phyloP scores from a whole-genome alignment of 2,113 vertebrate genomes.

The Mohoua ochrocephala region DNA sequence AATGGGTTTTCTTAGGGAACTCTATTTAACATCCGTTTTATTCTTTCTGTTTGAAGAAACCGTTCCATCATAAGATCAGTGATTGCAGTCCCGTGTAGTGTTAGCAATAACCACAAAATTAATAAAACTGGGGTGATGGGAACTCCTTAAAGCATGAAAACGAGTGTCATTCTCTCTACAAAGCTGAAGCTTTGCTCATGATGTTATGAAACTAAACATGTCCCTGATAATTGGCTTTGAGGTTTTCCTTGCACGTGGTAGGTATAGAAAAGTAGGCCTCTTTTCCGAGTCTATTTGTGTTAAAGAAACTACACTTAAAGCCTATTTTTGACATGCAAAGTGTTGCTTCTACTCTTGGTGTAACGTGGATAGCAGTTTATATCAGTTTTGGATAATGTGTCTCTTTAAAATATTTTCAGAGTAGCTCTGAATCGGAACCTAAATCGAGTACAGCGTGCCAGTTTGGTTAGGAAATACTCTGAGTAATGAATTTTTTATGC shows the following conservation, averaged over 20 bases:
- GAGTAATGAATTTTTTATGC: neutral
- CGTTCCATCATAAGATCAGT: neutral
- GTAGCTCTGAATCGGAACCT: neutral
- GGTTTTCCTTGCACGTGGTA: neutral
- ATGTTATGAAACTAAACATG: neutral
- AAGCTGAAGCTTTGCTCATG: neutral
- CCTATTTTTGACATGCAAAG: neutral
- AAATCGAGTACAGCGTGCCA: neutral
- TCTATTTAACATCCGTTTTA: neutral
- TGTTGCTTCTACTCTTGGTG: neutral
- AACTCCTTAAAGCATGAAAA: neutral
- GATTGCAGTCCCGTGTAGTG: neutral
- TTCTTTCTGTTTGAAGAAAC: neutral
- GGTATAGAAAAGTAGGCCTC: neutral
- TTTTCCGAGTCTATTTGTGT: neutral
- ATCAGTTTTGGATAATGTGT: neutral
- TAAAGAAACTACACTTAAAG: neutral
- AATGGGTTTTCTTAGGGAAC: neutral
- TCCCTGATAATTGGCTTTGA: neutral
- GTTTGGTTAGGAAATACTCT: neutral
- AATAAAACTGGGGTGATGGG: neutral
- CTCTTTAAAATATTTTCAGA: neutral
- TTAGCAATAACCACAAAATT: neutral
- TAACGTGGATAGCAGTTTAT: neutral
- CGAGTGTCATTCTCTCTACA: neutral